phyloP scores from a whole-genome alignment of 2,797 vertebrate genomes.

The Lagodon rhomboides region DNA sequence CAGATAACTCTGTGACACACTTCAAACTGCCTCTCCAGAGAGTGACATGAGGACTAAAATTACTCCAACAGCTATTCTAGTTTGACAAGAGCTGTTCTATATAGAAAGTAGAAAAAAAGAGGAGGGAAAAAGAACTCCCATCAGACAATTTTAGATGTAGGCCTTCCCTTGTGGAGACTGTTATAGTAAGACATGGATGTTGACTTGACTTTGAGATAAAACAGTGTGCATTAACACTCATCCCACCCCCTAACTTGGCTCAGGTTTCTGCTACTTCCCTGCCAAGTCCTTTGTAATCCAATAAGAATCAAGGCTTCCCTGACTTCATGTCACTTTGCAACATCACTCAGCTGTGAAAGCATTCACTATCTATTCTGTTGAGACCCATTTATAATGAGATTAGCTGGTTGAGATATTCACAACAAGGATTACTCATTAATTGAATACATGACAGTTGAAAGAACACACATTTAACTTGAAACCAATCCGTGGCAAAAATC shows the following conservation, averaged over 20 bases:
- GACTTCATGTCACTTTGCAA: slow-evolving; percentile 38
- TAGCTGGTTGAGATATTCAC: slow-evolving; percentile 31
- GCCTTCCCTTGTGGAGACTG: slow-evolving; percentile 12
- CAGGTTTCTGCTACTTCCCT: slow-evolving; percentile 7
- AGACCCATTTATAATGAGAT: slow-evolving; percentile 44
- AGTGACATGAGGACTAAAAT: slow-evolving; percentile 66
- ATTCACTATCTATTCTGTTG: slow-evolving; percentile 22
- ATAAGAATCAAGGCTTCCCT: slow-evolving; percentile 29
- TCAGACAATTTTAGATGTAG: slow-evolving; percentile 21
- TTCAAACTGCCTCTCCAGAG: slow-evolving; percentile 68
- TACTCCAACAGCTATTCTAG: slow-evolving; percentile 60
- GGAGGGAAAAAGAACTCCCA: slow-evolving; percentile 29
- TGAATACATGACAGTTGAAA: slow-evolving; percentile 1
- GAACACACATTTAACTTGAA: slow-evolving; percentile 17
- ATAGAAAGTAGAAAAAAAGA: slow-evolving; percentile 51
- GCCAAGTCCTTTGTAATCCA: slow-evolving; percentile 52
- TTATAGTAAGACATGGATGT: slow-evolving; percentile 25
- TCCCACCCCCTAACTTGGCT: neutral
- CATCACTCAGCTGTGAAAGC: slow-evolving; percentile 39
- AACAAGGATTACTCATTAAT: slow-evolving; percentile 55
- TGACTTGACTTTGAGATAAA: slow-evolving; percentile 53
- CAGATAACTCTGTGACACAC: slow-evolving; percentile 76
- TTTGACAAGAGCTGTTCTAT: slow-evolving; percentile 63
- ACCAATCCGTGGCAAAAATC: neutral
- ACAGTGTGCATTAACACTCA: slow-evolving; percentile 8